Percentiles rank a stretch among this genome's conserved stretches.
Conservation (phyloP, 1,140 invertebrate species). For the Nasonia longicornis region DNA sequence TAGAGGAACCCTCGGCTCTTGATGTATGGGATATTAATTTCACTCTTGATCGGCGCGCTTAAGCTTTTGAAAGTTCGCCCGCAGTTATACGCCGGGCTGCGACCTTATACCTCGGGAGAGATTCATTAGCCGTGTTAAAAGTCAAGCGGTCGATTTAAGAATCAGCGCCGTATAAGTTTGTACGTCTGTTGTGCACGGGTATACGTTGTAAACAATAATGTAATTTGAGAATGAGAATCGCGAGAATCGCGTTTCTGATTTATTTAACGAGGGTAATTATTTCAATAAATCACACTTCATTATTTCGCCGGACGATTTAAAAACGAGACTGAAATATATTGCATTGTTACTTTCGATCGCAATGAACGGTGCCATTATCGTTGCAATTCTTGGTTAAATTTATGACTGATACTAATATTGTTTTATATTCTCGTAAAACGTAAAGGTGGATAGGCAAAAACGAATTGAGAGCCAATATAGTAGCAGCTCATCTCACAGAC, state of each 20-base stretch:
- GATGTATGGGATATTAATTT: background rate
- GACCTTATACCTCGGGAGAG: background rate
- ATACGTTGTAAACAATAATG: background rate
- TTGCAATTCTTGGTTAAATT: background rate
- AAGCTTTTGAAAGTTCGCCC: background rate
- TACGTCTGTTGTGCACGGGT: background rate
- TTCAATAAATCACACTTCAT: background rate
- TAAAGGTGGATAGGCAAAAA: no score
- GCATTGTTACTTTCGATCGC: background rate
- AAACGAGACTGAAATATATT: background rate
- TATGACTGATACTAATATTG: background rate
- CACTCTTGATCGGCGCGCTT: background rate
- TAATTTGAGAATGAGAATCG: slow-evolving; percentile 7
- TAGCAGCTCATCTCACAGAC: no score
- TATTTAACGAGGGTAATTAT: background rate
- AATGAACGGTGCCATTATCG: background rate
- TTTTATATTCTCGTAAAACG: background rate
- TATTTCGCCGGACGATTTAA: background rate
- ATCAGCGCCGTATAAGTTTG: background rate
- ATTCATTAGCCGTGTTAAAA: slow-evolving; percentile 12
- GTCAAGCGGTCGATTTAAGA: slow-evolving; percentile 2
- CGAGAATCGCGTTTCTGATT: background rate
- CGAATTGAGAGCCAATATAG: no score
- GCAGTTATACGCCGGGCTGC: background rate
- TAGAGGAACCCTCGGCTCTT: background rate